Base-by-base conservation (phyloP, 2,888 invertebrate genomes). In the Pristionchus japonicus region DNA sequence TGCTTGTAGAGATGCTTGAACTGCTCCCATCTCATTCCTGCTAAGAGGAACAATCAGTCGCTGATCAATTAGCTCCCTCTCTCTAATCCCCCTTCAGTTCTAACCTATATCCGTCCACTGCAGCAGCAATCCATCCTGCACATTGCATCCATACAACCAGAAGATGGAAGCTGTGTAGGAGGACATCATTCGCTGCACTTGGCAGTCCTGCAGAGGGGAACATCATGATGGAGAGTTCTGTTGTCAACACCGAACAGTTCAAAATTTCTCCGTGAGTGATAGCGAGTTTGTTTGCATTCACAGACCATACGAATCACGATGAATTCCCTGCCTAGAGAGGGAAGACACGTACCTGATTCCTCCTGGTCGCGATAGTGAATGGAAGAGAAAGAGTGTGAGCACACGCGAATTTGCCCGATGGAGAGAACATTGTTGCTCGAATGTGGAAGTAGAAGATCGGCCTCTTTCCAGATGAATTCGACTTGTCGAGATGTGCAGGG, bases 111-210 rank as follows among this genome's bases (percentile, higher is more conserved):
- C 92, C 20, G 88, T 88, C 92, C 93, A 92, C 83, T 92, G 90
- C 67, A 93, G 87, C 0, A 93, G 90, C 17, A 94, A 90, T 40
- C 93, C 93, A 83, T 93, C 93, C 67, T 93, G 91, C 52, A 89
- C 89, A 85, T 92, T 91, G 47, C 91, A 92, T 15, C 93, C 93
- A 86, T 94, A 94, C 23, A 94, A 87, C 94, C 94, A 94, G 90
- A 94, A 94, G 67, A 93, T 93, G 31, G 93, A 93, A 27, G 94
- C 94, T 7, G 94, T 94, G 89, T 94, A 94, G 43, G 94, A 94
- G 37, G 91, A 92, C 93, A 94, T 94, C 94, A 94, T 94, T 23
- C 94, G 89, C 86, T 94, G 94, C n/a, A 94, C 93, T 90, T 94
- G 94, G 67, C 94, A 94, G 89, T 94, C 94, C 90, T 92, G n/a